Evolutionary conservation across 2,888 invertebrate genomes (phyloP).

Genomic region (Gasteruption jaculator): DNA sequence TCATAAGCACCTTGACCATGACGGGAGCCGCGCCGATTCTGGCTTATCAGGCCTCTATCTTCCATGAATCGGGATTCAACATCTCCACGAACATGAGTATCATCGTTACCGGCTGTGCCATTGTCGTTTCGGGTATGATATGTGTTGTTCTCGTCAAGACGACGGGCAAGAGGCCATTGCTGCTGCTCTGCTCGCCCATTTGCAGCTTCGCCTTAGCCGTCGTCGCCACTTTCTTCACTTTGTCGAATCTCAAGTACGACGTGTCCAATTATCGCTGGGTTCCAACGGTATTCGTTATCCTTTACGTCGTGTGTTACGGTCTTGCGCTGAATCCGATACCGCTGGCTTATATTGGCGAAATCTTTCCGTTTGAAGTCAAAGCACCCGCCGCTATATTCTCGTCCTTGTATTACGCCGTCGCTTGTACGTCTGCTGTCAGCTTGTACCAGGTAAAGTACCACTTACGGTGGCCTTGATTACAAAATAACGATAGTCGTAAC

Average conservation of each 20-base stretch:
- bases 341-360: slow-evolving; percentile 44
- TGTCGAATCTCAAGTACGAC: slow-evolving; percentile 31
- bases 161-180: slow-evolving; percentile 39
- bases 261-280: slow-evolving; percentile 38
- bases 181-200: slow-evolving; percentile 36
- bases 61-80: slow-evolving; percentile 37
- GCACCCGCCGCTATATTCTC: slow-evolving; percentile 42
- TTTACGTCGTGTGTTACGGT: slow-evolving; percentile 41
- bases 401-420: slow-evolving; percentile 42
- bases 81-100: slow-evolving; percentile 40
- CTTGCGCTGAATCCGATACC: slow-evolving; percentile 46
- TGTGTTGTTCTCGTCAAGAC: slow-evolving; percentile 41
- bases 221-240: slow-evolving; percentile 39
- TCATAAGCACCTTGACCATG: slow-evolving; percentile 38
- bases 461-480: too few relatives aligned
- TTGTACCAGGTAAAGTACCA: slow-evolving; percentile 41
- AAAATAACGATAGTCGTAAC: too few relatives aligned
- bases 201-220: slow-evolving; percentile 33
- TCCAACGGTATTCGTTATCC: slow-evolving; percentile 40
- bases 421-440: slow-evolving; percentile 37
- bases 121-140: slow-evolving; percentile 38
- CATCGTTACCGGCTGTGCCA: slow-evolving; percentile 36
- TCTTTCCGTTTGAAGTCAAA: slow-evolving; percentile 45
- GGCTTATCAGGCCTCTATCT: slow-evolving; percentile 44
- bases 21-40: slow-evolving; percentile 44